These are phyloP conservation scores for Pachliopta kotzebuea DNA, from an alignment of 2,888 invertebrate species.

Conservation along the genomic window DNA sequence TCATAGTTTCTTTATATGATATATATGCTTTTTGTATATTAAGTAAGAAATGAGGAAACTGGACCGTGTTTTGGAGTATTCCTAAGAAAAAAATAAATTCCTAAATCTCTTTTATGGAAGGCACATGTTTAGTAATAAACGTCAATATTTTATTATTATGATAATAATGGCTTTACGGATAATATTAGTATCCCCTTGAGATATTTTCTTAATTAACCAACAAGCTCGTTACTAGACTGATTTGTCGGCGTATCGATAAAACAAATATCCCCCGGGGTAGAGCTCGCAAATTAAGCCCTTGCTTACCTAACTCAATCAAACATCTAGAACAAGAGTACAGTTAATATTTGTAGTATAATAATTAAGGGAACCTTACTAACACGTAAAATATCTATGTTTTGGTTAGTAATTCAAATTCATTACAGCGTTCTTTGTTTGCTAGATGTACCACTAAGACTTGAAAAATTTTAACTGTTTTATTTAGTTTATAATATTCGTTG, in stretches of 20 bases:
- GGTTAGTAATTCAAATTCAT: no score
- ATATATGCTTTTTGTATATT: background rate
- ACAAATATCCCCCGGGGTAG: slow-evolving; percentile 17
- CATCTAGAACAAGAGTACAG: background rate
- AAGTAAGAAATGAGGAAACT: no score
- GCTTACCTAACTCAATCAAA: slow-evolving; percentile 10
- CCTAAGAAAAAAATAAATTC: no score
- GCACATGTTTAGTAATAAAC: no score
- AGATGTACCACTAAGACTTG: no score
- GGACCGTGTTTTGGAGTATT: no score
- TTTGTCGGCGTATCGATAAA: slow-evolving; percentile 14
- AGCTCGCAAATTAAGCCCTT: slow-evolving; percentile 22
- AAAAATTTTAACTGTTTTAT: no score
- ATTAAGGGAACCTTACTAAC: background rate
- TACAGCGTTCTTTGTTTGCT: no score
- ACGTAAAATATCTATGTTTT: no score
- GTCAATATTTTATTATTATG: no score
- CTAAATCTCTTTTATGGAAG: no score
- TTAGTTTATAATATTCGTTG: no score
- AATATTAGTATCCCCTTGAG: background rate
- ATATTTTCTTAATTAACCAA: slow-evolving; percentile 7
- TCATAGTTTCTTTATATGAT: background rate
- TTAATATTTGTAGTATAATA: background rate
- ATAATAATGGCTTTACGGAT: background rate
- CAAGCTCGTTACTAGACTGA: slow-evolving; percentile 3